Conservation (phyloP, 2,888 invertebrate species). For the Aphodius granarius region DNA sequence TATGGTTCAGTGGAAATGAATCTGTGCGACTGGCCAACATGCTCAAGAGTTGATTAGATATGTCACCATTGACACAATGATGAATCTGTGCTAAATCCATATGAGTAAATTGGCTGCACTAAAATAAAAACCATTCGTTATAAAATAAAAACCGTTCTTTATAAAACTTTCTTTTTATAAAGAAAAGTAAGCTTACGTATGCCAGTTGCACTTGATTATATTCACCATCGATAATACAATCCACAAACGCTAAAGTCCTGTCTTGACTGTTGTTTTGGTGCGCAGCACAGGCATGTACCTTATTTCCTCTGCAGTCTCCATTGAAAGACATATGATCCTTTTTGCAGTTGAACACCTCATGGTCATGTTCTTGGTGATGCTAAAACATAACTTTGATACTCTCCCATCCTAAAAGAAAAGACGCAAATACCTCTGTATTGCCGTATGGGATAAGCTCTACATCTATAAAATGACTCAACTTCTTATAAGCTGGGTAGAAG, state of each 20-base stretch:
- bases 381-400: neutral
- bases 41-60: conserved; percentile 41
- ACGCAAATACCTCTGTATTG: conserved; percentile 53
- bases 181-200: conserved; percentile 2
- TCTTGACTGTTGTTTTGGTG: conserved; percentile 38
- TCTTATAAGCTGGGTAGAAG: conserved; percentile 51
- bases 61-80: conserved; percentile 6
- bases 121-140: neutral
- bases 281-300: conserved; percentile 54
- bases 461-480: conserved; percentile 46
- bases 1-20: conserved; percentile 33
- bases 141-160: neutral
- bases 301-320: conserved; percentile 55
- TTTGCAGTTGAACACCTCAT: conserved; percentile 16
- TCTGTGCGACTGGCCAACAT: conserved; percentile 46
- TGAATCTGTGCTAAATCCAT: conserved; percentile 8
- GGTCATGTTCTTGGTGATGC: neutral
- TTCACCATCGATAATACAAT: conserved; percentile 46
- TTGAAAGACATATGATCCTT: conserved; percentile 50
- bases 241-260: conserved; percentile 41
- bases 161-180: too few species aligned
- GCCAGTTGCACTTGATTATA: conserved; percentile 10
- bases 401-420: neutral
- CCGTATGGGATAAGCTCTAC: conserved; percentile 57
- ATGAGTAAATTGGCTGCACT: conserved; percentile 14